phyloP scores from a whole-genome alignment of 2,888 invertebrate genomes.

The Podotricha telesiphe region DNA sequence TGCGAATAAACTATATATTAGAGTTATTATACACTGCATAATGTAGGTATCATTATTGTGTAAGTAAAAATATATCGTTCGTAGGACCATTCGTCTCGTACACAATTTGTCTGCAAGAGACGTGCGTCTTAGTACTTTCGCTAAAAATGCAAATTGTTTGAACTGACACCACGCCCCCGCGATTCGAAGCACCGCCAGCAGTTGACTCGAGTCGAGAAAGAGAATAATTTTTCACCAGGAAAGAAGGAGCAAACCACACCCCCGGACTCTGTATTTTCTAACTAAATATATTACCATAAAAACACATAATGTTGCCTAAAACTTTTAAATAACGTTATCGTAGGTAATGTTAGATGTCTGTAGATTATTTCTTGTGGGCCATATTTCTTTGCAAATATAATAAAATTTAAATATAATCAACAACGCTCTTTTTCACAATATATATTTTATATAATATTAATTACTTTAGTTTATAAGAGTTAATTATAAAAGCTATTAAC shows the following conservation, averaged over 20 bases:
- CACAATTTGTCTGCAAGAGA: slow-evolving; percentile 74
- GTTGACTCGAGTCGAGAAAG: slow-evolving; percentile 59
- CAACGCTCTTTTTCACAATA: neutral
- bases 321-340: neutral
- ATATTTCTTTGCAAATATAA: neutral
- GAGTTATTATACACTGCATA: neutral
- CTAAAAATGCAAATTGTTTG: slow-evolving; percentile 81
- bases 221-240: slow-evolving; percentile 76
- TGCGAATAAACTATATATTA: neutral
- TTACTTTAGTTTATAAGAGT: slow-evolving; percentile 46
- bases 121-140: slow-evolving; percentile 76
- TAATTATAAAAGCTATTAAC: slow-evolving; percentile 80
- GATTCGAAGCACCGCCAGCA: slow-evolving; percentile 49
- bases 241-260: slow-evolving; percentile 75
- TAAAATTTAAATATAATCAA: neutral
- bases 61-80: neutral
- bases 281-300: slow-evolving; percentile 29
- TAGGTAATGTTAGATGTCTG: neutral
- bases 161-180: slow-evolving; percentile 75
- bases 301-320: neutral
- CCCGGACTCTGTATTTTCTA: slow-evolving; percentile 62
- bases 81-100: slow-evolving; percentile 71
- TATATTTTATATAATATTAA: slow-evolving; percentile 17
- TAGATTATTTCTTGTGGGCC: neutral
- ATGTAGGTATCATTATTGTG: neutral